Base-by-base conservation (phyloP, 2,113 vertebrate species). In the Tychaedon coryphoeus region DNA sequence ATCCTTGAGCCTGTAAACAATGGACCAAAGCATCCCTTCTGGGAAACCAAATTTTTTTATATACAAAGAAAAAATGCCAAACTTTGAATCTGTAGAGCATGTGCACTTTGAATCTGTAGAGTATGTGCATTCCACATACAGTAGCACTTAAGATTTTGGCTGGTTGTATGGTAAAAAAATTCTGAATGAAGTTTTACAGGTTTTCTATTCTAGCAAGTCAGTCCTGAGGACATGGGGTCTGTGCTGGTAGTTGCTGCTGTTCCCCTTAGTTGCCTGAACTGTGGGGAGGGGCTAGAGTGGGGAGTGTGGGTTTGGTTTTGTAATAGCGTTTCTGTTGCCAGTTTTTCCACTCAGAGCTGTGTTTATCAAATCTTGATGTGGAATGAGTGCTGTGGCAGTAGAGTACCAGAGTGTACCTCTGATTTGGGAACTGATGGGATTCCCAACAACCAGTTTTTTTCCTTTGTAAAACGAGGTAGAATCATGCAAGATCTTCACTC, bases 11-110 rank as follows among this genome's bases (percentile, higher is more conserved):
- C 76, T 86, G 31, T 56, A 84, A 88, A 93, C 80, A 84, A 88
- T 94, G 74, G 91, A 88, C 76, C 70, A 91, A 86, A 91, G 62
- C 42, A 89, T 94, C 74, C 54, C 75, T 88, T 95, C 77, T 72
- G 88, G 85, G 90, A 85, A 94, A 75, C 66, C 23, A 78, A 14
- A 5, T 47, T 70, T 84, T 81, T 80, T 51, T 84, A 19, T 38
- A 36, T 29, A 34, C 69, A 73, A 87, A 90, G 12, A 36, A 87
- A 53, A 51, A 81, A 53, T 8, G n/a, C 28, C 2, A 1, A 42
- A 56, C 53, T 73, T 84, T 70, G 19, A 13, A 38, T 94, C 40
- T 81, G 45, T 77, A 29, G 22, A 57, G 19, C 64, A 57, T 83
- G 36, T 95, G 71, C n/a, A 25, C 57, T 73, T 81, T 69, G 19